Base-by-base conservation (phyloP, 2,888 invertebrate species). In the Macaria notata region DNA sequence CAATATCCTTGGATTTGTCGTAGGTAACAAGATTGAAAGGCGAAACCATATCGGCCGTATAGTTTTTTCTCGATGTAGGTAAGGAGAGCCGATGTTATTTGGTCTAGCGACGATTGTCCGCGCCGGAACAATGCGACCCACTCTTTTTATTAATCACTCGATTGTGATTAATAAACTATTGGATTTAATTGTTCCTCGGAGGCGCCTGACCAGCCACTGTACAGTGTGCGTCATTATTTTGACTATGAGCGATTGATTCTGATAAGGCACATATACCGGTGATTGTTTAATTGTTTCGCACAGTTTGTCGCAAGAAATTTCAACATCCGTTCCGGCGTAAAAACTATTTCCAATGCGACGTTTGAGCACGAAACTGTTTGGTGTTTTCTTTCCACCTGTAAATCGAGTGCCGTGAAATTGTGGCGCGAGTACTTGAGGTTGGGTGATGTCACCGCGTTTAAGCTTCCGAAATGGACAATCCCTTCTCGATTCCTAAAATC, bases 101-200 rank as follows among this genome's bases (percentile, higher is more conserved):
- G 85, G 89, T 90, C 89, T 90, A 89, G 85, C 81, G 68, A 73
- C 84, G 83, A 86, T 86, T 87, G 88, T 88, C 86, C 83, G 52
- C 72, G 59, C 64, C 66, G 71, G 86, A 90, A 89, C 89, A 90
- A 89, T 90, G 89, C 83, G 75, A 62, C 19, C 66, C 70, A 70
- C n/a, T n/a, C n/a, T n/a, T n/a, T n/a, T n/a, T n/a, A n/a, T n/a
- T n/a, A n/a, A n/a, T n/a, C n/a, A n/a, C 73, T 69, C 71, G 76
- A 65, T 75, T 60, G 75, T 78, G 82, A 89, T 89, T 89, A 87
- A 87, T 88, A 84, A 84, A 86, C 84, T 85, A 87, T 88, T 88
- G 85, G 75, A 68, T 77, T 78, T 84, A 84, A 88, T 87, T 85
- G 83, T 83, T 80, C 76, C 72, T 69, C 70, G 5, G 51, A 59